A percentile compares a stretch with the other conserved stretches of the same genome.
phyloP scores from a whole-genome alignment of 1,140 invertebrate species.

The Aphelenchoides fujianensis region DNA sequence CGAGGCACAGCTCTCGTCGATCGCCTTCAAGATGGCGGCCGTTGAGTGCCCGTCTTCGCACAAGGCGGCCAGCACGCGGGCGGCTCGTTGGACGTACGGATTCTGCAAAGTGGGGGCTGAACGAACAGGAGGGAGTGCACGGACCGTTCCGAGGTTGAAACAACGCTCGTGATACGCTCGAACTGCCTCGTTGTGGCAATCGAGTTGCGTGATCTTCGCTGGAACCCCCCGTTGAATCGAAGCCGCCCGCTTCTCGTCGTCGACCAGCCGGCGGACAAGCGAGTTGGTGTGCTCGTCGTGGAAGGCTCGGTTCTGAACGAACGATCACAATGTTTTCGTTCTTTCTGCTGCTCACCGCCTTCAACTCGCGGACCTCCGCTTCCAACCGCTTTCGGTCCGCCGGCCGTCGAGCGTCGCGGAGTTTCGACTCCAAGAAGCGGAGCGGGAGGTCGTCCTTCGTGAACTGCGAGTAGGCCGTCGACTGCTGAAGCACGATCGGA shows the following conservation, averaged over 20 bases:
- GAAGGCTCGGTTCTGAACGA: not conserved
- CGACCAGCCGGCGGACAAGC: not conserved
- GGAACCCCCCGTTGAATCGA: not conserved
- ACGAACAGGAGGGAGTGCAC: not conserved
- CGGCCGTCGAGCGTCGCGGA: not conserved
- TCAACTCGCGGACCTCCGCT: not conserved
- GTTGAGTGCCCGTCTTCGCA: conserved; percentile 9
- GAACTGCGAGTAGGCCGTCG: not conserved
- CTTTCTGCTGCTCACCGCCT: not conserved
- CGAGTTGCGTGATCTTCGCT: not conserved
- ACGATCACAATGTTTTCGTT: not conserved
- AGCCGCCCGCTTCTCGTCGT: not conserved
- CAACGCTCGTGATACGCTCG: not conserved
- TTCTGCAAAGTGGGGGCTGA: not conserved
- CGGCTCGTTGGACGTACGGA: not conserved
- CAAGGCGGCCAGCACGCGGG: not conserved
- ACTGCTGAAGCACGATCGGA: not conserved
- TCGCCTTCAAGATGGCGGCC: no score
- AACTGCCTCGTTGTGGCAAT: not conserved
- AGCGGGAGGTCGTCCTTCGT: not conserved
- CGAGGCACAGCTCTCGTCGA: no score
- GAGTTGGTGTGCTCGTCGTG: not conserved
- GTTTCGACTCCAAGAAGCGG: not conserved
- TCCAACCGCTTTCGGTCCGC: not conserved
- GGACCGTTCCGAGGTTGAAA: not conserved